These are phyloP conservation scores for Xyliphius kryptos DNA, from an alignment of 2,113 vertebrate species.

Conservation along the genomic window DNA sequence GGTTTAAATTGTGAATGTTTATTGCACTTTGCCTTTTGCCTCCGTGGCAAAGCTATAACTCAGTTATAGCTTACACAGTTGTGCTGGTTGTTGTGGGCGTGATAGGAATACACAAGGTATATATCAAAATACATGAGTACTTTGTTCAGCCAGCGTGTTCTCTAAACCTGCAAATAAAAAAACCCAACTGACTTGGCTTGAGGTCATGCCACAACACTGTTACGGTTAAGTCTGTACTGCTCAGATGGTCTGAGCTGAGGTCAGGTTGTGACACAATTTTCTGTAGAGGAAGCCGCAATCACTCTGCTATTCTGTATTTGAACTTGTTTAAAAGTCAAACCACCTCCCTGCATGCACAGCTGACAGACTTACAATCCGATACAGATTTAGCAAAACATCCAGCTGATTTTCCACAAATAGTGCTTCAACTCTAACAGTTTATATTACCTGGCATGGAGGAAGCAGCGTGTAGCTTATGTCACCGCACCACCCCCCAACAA, in stretches of 20 bases:
- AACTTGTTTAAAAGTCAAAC: constrained; percentile 28
- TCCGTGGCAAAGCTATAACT: constrained; percentile 51
- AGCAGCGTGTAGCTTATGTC: constrained; percentile 19
- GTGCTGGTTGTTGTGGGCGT: constrained; percentile 59
- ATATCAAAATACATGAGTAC: constrained; percentile 52
- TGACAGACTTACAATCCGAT: constrained; percentile 45
- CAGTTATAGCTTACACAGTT: constrained; percentile 65
- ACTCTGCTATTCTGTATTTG: background rate
- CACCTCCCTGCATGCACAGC: constrained; percentile 13
- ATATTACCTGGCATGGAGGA: constrained; percentile 43
- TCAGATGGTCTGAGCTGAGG: constrained; percentile 6
- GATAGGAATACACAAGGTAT: constrained; percentile 65
- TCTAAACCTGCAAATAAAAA: no score
- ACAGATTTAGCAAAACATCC: constrained; percentile 51
- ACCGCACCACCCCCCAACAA: constrained; percentile 13
- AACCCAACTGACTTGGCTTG: constrained; percentile 13
- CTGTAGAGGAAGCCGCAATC: background rate
- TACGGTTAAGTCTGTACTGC: constrained; percentile 18
- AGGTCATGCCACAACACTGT: constrained; percentile 20
- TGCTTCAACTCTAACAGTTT: constrained; percentile 50
- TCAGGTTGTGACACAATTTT: constrained; percentile 10
- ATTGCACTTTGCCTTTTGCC: constrained; percentile 33
- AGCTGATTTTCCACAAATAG: constrained; percentile 54
- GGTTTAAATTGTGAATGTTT: constrained; percentile 21
- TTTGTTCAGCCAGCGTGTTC: background rate